These are phyloP conservation scores for Ifrita kowaldi DNA, from an alignment of 2,113 vertebrate genomes.

Conservation along the genomic window DNA sequence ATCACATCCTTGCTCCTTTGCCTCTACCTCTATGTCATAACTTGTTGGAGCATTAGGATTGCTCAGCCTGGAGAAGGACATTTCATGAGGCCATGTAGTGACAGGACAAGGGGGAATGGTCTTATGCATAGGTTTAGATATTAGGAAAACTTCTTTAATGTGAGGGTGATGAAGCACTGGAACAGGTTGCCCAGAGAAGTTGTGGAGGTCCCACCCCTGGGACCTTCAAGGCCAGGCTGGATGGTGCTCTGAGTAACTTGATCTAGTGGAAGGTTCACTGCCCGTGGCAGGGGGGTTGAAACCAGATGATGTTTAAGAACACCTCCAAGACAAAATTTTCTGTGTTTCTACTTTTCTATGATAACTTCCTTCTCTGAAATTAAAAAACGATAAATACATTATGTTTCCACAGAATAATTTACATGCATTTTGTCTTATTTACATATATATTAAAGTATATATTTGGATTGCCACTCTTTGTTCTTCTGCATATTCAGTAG, in stretches of 20 bases:
- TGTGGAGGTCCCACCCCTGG: too few relatives aligned
- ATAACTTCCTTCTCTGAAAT: neutral
- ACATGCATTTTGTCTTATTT: neutral
- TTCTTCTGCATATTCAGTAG: neutral
- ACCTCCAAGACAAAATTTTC: neutral
- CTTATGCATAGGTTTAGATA: neutral
- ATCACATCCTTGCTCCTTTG: neutral
- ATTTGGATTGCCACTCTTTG: neutral
- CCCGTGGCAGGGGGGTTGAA: neutral
- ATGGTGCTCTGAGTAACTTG: neutral
- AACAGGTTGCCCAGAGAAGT: neutral
- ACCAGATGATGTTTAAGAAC: neutral
- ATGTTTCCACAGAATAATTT: neutral
- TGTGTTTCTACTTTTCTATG: neutral
- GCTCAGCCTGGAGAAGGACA: neutral
- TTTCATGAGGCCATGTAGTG: neutral
- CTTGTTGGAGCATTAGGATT: fast-evolving
- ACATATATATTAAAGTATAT: neutral
- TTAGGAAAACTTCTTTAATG: neutral
- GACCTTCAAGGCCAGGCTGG: neutral
- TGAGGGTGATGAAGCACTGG: neutral
- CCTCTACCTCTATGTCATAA: neutral
- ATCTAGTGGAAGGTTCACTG: neutral
- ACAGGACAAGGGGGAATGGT: too few relatives aligned
- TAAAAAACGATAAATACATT: neutral